Evolutionary conservation across 1,140 invertebrate species (phyloP), one percentile per base, ranked within the genome.

Genomic region (Zaprionus kolodkinae): DNA sequence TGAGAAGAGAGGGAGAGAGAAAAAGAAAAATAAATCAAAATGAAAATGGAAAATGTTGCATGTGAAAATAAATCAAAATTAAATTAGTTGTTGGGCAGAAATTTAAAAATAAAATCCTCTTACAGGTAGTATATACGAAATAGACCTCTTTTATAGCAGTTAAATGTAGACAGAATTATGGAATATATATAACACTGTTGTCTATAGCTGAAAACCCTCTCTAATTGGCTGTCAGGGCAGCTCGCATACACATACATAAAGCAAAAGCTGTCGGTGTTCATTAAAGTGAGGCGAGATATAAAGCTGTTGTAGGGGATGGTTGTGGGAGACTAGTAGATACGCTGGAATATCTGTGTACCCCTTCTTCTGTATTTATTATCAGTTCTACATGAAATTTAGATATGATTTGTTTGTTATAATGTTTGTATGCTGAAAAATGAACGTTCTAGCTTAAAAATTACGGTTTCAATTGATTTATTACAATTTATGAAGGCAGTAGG

Each of bases 161-260:
- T 30, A 30, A 30, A 30, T 30, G 27, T 30, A 45, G 6, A 15
- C 40, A 3, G 40, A 15, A 45, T 17, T 15, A 45, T 45, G n/a
- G 40, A 3, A 15, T 7, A 21, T n/a, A 45, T 45, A 45, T 15
- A 45, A 45, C 15, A n/a, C n/a, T 3, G 6, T 15, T 15, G 40
- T 45, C 40, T 15, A 13, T 45, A 35, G 40, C 6, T n/a, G n/a
- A 7, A 15, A 74, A 81, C 35, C 27, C 56, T 9, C 59, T 64
- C 74, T 75, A 85, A 85, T 85, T 81, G 81, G 74, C 68, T 74
- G 78, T 67, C 68, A 79, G 59, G 72, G 64, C 80, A 69, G 76
- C 64, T 77, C 69, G 79, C 52, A 57, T 43, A 38, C 13, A 48
- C 45, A 65, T 43, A n/a, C 12, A 40, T 40, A 12, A 13, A 40